Evolutionary conservation across 2,797 vertebrate species (phyloP).

Genomic region (Heliangelus exortis): DNA sequence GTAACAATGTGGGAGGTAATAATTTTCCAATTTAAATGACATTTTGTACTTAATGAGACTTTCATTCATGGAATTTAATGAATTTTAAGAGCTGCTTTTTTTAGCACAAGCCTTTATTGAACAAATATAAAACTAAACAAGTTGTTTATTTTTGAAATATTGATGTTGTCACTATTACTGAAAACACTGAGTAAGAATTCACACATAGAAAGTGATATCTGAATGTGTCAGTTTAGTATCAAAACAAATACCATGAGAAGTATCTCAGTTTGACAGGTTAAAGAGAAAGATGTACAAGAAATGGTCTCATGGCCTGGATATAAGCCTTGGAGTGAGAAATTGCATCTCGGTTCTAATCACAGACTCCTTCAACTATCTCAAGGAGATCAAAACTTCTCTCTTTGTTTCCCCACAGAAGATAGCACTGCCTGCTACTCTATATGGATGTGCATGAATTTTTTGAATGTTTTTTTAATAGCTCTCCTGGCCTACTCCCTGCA

Average conservation of each 20-base stretch:
- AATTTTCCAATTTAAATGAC: constrained; percentile 47
- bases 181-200: constrained; percentile 80
- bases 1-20: constrained; percentile 52
- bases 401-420: not conserved
- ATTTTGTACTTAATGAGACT: constrained; percentile 51
- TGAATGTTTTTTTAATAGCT: not conserved
- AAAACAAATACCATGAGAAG: constrained; percentile 78
- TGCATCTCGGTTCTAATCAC: constrained; percentile 22
- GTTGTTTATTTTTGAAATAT: constrained; percentile 81
- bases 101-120: constrained; percentile 48
- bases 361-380: not conserved
- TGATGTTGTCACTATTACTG: constrained; percentile 77
- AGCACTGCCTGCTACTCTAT: not conserved
- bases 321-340: constrained; percentile 25
- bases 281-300: constrained; percentile 48
- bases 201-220: constrained; percentile 76
- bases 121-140: constrained; percentile 58
- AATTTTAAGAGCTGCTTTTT: constrained; percentile 45
- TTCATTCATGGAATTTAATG: constrained; percentile 32
- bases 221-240: constrained; percentile 77
- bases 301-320: constrained; percentile 16
- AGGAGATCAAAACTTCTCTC: not conserved
- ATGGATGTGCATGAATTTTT: not conserved
- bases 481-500: not conserved
- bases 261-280: constrained; percentile 74